Percentiles rank a stretch among this genome's conserved stretches.
phyloP scores from a whole-genome alignment of 2,113 vertebrate genomes.

The Falcunculus frontatus region DNA sequence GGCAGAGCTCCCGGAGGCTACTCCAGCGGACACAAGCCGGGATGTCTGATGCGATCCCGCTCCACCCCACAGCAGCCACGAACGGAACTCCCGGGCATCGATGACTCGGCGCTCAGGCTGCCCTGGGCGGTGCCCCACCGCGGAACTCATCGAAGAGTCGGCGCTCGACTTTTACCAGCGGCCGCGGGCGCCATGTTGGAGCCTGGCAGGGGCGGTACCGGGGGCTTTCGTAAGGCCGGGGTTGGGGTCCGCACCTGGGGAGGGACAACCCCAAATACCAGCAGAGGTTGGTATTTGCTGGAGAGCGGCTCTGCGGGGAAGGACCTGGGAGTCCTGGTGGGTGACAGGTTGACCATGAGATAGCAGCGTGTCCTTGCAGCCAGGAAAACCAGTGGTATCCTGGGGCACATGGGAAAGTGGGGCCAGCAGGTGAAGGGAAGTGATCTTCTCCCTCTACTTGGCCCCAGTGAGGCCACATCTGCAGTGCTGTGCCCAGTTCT shows the following conservation, averaged over 20 bases:
- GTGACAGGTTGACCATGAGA: accelerated
- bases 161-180: not conserved
- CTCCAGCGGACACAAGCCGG: not conserved
- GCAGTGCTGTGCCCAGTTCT: accelerated
- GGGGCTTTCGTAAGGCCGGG: accelerated
- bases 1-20: not conserved
- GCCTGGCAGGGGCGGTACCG: not conserved
- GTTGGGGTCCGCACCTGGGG: too few species aligned
- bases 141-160: not conserved
- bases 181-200: not conserved
- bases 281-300: too few species aligned
- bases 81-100: accelerated
- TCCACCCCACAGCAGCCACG: accelerated
- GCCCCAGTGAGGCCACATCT: not conserved
- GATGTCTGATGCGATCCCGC: not conserved
- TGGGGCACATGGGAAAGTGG: accelerated
- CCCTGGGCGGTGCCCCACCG: not conserved
- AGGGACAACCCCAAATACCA: too few species aligned
- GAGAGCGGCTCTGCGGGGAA: not conserved
- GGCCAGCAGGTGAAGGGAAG: not conserved
- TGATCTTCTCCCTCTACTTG: not conserved
- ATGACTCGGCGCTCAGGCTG: not conserved
- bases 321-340: not conserved
- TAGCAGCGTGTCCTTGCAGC: not conserved
- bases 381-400: accelerated